Evolutionary conservation across 2,797 vertebrate species (phyloP), one percentile per base, ranked within the genome.

Genomic region (Xiphophorus birchmanni): DNA sequence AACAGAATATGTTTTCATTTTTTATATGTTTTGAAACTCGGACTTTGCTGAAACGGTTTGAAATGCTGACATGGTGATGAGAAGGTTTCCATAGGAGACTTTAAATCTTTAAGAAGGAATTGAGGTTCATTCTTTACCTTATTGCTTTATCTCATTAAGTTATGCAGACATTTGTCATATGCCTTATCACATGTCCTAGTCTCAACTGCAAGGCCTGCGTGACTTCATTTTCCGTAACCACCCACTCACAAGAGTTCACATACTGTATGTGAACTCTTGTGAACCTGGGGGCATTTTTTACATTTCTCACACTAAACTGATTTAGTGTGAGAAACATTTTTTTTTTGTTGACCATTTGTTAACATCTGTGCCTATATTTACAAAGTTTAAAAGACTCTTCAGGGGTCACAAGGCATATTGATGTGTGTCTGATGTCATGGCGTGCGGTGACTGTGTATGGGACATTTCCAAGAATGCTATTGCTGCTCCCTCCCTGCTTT

Each of bases 401-500:
- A 78, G 60, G 15, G 63, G 74, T 82, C 87, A 87, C 0, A 0
- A 74, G 73, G 75, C 2, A 6, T 23, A 48, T 1, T 42, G 9
- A 37, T 63, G 10, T 3, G 1, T 77, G 48, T 75, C 29, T 82
- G 45, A 50, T 77, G 37, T 79, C 21, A 47, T 3, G 74, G 72
- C 18, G 69, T 50, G 2, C 11, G 26, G 11, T 81, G 76, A 79
- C 18, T n/a, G 17, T 52, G 54, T 10, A 12, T 74, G 79, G 45
- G 45, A 81, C 23, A 73, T 73, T 89, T 84, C 78, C 65, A 65
- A 54, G 81, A 91, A 85, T 42, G 9, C 50, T 11, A 17, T 52
- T 26, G 47, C 21, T 15, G 50, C 45, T 72, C 50, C 45, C 76
- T 54, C 78, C 81, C 73, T 75, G n/a, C n/a, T 40, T 21, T 63